phyloP scores from a whole-genome alignment of 2,888 invertebrate species.

The Spicauda simplicius region DNA sequence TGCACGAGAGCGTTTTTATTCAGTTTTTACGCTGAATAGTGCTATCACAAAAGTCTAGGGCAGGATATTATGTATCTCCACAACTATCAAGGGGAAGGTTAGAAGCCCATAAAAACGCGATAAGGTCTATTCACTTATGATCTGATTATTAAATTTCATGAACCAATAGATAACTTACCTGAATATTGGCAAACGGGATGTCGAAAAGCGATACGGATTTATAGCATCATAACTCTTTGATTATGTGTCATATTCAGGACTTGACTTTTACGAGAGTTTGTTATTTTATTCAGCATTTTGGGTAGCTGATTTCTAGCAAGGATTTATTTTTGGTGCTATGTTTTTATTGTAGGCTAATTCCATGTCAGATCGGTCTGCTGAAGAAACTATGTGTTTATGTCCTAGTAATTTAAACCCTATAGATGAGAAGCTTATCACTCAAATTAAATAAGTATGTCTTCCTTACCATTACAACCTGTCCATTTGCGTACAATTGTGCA shows the following conservation, averaged over 20 bases:
- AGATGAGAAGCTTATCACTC: too few species aligned
- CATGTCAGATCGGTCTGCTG: too few species aligned
- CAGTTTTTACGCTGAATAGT: background rate
- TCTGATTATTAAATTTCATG: constrained; percentile 45
- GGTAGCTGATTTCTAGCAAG: background rate
- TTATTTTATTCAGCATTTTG: background rate
- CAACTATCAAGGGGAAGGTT: background rate
- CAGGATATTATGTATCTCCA: background rate
- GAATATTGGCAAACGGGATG: constrained; percentile 71
- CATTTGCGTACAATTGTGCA: too few species aligned
- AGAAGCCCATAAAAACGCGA: background rate
- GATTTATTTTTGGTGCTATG: background rate
- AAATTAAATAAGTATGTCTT: too few species aligned
- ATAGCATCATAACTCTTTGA: constrained; percentile 79
- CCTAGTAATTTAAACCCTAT: too few species aligned
- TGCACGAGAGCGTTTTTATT: too few species aligned
- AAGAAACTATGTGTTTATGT: too few species aligned
- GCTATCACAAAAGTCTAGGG: background rate
- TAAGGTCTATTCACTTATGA: constrained; percentile 40
- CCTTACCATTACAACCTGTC: too few species aligned
- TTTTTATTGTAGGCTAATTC: too few species aligned
- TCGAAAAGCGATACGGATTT: constrained; percentile 73
- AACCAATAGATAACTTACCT: constrained; percentile 63
- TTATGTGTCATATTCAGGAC: constrained; percentile 68
- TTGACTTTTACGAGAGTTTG: constrained; percentile 73